Conservation (phyloP, 2,113 vertebrate genomes). For the Oceanodroma tethys region DNA sequence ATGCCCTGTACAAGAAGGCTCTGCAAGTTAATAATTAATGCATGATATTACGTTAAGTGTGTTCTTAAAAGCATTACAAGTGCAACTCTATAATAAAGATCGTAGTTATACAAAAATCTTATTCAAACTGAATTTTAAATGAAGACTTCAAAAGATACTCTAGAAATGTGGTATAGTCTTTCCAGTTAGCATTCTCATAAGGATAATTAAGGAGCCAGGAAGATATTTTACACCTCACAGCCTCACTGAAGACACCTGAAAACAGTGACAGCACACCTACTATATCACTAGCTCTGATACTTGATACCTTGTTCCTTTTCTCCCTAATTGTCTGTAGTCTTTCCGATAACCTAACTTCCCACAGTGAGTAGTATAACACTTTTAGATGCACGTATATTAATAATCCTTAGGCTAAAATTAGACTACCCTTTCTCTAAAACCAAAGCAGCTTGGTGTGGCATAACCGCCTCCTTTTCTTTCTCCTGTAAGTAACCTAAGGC, state of each 20-base stretch:
- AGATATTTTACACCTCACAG: not conserved
- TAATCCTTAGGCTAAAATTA: not conserved
- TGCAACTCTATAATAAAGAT: not conserved
- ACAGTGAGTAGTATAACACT: not conserved
- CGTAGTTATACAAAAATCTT: not conserved
- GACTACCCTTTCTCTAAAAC: not conserved
- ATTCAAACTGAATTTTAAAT: not conserved
- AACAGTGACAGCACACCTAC: not conserved
- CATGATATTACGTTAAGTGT: not conserved
- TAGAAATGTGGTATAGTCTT: not conserved
- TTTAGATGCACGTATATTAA: not conserved
- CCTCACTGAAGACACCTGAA: not conserved
- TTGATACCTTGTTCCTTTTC: not conserved
- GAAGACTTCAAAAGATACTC: not conserved
- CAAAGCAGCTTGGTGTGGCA: not conserved
- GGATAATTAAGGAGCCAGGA: not conserved
- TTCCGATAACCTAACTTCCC: not conserved
- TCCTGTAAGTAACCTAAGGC: not conserved
- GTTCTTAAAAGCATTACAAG: not conserved
- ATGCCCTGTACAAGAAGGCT: not conserved
- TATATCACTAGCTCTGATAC: not conserved
- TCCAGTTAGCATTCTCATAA: not conserved
- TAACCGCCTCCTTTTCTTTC: not conserved
- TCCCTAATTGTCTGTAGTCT: not conserved
- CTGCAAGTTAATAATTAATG: not conserved